Conservation (phyloP, 1,140 invertebrate genomes). For the Chrysomallon squamiferum region DNA sequence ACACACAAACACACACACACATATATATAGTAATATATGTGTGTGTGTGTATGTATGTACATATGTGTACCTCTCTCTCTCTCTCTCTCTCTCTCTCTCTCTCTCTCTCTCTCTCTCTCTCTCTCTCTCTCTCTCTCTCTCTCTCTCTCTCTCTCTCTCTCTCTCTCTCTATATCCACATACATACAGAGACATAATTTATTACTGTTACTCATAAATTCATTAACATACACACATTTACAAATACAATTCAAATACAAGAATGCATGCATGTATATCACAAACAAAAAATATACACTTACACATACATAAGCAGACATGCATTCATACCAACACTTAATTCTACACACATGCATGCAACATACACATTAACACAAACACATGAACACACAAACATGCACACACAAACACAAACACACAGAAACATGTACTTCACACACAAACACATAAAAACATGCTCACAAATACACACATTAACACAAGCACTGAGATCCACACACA, state of each 20-base stretch:
- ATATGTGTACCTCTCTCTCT: too few relatives aligned
- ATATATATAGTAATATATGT: too few relatives aligned
- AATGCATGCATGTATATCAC: background rate
- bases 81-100: slow-evolving; percentile 11
- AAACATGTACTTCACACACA: background rate
- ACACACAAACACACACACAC: too few relatives aligned
- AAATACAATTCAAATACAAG: too few relatives aligned
- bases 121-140: slow-evolving; percentile 6
- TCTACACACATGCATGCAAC: slow-evolving; percentile 2
- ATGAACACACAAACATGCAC: slow-evolving; percentile 10
- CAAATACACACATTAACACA: background rate
- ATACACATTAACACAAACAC: slow-evolving; percentile 5
- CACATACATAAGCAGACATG: slow-evolving; percentile 7
- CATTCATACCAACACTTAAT: background rate
- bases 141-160: background rate
- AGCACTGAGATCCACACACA: background rate
- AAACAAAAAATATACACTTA: background rate
- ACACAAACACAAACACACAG: slow-evolving; percentile 2
- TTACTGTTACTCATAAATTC: too few relatives aligned
- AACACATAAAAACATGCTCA: slow-evolving; percentile 4
- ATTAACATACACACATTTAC: too few relatives aligned
- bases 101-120: slow-evolving; percentile 9
- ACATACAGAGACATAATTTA: too few relatives aligned
- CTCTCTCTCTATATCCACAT: background rate
- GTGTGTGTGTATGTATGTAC: too few relatives aligned